Conservation (phyloP, 2,888 invertebrate species). For the Brachypterus glaber region DNA sequence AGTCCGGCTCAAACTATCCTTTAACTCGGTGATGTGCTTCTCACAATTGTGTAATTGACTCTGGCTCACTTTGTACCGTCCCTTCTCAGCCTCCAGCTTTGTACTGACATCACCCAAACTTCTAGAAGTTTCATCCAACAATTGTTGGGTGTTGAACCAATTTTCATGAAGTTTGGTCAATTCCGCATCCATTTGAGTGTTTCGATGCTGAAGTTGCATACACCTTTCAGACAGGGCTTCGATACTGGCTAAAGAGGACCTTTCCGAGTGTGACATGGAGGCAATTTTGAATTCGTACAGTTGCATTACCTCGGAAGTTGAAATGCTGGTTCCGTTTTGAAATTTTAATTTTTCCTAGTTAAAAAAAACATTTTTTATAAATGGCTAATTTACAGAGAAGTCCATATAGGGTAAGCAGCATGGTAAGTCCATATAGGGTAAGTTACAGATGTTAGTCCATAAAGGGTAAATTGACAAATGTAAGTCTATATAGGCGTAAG, state of each 20-base stretch:
- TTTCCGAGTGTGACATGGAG: conserved; percentile 44
- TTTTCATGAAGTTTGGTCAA: conserved; percentile 43
- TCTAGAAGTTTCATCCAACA: conserved; percentile 40
- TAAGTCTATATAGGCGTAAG: no score
- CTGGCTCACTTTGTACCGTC: conserved; percentile 20
- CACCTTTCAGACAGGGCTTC: conserved; percentile 45
- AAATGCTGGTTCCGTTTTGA: conserved; percentile 45
- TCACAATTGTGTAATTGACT: conserved; percentile 25
- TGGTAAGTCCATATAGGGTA: no score
- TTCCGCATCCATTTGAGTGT: conserved; percentile 43
- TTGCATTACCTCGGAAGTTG: conserved; percentile 62
- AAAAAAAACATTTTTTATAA: no score
- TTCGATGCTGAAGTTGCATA: conserved; percentile 43
- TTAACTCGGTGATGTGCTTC: conserved; percentile 24
- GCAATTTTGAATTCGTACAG: conserved; percentile 61
- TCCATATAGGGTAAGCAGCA: no score
- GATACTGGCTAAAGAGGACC: conserved; percentile 42
- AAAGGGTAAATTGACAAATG: no score
- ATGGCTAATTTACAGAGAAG: no score
- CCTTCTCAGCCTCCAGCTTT: conserved; percentile 25
- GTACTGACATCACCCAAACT: conserved; percentile 21
- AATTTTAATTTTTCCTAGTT: no score
- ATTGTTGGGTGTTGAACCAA: conserved; percentile 43
- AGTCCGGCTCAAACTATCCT: conserved; percentile 19
- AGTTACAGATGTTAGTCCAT: no score